A percentile compares a stretch with the other conserved stretches of the same genome.
Evolutionary conservation across 2,113 vertebrate genomes (phyloP).

Genomic region (Tursiops truncatus): DNA sequence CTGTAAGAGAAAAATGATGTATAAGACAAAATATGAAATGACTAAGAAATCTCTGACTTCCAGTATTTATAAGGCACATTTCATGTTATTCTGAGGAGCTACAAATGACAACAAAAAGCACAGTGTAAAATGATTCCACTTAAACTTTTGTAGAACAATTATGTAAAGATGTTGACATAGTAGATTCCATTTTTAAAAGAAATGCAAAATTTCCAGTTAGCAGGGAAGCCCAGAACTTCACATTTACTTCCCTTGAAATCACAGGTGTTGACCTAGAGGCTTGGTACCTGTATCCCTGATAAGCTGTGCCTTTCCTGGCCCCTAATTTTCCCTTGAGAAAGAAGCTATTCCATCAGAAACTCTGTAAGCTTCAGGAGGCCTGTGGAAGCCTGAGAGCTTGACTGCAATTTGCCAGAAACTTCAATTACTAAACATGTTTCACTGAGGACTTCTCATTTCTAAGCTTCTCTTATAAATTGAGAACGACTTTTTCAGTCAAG

Average conservation of each 20-base stretch:
- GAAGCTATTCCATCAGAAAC: background rate
- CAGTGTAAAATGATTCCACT: background rate
- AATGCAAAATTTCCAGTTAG: background rate
- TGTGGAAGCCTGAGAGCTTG: background rate
- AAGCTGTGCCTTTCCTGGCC: background rate
- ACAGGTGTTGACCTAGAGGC: background rate
- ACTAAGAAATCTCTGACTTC: background rate
- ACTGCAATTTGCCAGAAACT: background rate
- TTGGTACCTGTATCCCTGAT: background rate
- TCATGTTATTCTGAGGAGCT: background rate
- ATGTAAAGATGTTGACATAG: background rate
- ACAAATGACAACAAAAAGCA: background rate
- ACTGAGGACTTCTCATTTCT: conserved; percentile 16
- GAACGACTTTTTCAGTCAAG: background rate
- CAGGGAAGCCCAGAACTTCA: background rate
- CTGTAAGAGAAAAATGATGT: background rate
- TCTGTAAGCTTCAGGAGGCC: background rate
- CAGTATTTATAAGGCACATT: background rate
- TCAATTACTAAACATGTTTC: background rate
- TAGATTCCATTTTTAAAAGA: background rate
- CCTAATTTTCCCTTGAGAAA: background rate
- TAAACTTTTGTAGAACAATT: background rate
- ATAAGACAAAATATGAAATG: background rate
- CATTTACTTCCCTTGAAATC: background rate
- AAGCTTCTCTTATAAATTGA: background rate